Evolutionary conservation across 2,113 vertebrate genomes (phyloP).

Genomic region (Irena cyanogastra): DNA sequence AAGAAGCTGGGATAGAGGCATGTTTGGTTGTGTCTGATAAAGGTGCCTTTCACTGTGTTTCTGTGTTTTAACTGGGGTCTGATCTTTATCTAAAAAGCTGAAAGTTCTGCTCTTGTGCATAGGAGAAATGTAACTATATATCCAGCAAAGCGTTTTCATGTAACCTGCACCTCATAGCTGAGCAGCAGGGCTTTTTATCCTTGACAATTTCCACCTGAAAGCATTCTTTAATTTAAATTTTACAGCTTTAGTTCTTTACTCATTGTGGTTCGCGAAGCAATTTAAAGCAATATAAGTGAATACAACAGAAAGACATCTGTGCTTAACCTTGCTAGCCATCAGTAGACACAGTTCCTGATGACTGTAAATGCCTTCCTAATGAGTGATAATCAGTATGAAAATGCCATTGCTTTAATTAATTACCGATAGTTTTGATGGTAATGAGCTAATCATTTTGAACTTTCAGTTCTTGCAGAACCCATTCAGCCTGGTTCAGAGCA

Average conservation of each 20-base stretch:
- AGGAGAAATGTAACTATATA: neutral
- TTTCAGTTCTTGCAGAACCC: neutral
- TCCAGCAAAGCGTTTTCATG: neutral
- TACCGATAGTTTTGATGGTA: neutral
- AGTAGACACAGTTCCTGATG: neutral
- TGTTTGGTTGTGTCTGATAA: neutral
- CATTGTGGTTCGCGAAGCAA: slow-evolving; percentile 17
- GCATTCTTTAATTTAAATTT: slow-evolving; percentile 32
- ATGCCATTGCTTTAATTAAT: slow-evolving; percentile 49
- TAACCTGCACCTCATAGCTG: neutral
- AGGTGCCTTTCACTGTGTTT: neutral
- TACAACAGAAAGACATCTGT: neutral
- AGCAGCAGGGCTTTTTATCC: neutral
- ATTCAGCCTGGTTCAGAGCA: neutral
- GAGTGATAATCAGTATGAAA: slow-evolving; percentile 35
- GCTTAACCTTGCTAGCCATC: slow-evolving; percentile 45
- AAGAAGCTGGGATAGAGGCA: neutral
- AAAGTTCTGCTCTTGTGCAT: neutral
- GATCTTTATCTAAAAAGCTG: neutral
- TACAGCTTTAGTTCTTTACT: slow-evolving; percentile 2
- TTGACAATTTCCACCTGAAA: neutral
- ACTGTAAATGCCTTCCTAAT: slow-evolving; percentile 35
- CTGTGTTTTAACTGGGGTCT: neutral
- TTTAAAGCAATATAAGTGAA: slow-evolving; percentile 13
- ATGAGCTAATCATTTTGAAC: slow-evolving; percentile 40